Evolutionary conservation across 2,113 vertebrate species (phyloP), one percentile per base, ranked within the genome.

Genomic region (Sorex fumeus): DNA sequence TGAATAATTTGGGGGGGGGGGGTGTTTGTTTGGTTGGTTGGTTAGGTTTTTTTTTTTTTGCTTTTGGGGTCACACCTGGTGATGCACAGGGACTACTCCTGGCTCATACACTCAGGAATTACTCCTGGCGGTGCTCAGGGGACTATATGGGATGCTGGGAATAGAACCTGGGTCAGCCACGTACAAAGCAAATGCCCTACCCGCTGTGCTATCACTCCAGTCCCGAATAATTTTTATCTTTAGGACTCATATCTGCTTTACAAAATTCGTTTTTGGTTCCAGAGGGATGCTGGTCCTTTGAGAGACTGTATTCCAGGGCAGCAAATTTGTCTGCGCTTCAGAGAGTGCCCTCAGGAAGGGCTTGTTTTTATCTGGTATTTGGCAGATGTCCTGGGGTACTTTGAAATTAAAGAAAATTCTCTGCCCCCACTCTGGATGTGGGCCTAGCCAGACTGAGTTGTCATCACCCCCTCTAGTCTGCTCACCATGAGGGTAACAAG

Each of bases 391-490:
- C 64, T 3, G 27, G 27, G 77, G 18, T 71, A 64, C 6, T 53
- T 40, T 13, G 25, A 53, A 16, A 18, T 0, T 6, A n/a, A 28
- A 25, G 53, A 8, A 85, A 43, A 12, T 27, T 36, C 11, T 66
- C 18, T 76, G 40, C 15, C 21, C 13, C 43, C 45, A 8, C n/a
- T 76, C n/a, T 45, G 47, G 28, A 43, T 21, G 23, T 30, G 21
- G 62, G 18, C 6, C 28, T 53, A 21, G 18, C 18, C 40, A 30
- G 28, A 32, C 2, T 18, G 11, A 23, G 25, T 45, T 21, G 2
- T 2, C 9, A 2, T 2, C 15, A 1, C 60, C 1, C 8, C 0
- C 67, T 28, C 23, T 8, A 23, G 2, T 5, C 27, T 11, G 6
- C 2, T 7, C 11, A 1, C 11, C 28, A 1, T 23, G 9, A 40